Conservation (phyloP, 2,797 vertebrate species). For the Ptychobarbus kaznakovi region DNA sequence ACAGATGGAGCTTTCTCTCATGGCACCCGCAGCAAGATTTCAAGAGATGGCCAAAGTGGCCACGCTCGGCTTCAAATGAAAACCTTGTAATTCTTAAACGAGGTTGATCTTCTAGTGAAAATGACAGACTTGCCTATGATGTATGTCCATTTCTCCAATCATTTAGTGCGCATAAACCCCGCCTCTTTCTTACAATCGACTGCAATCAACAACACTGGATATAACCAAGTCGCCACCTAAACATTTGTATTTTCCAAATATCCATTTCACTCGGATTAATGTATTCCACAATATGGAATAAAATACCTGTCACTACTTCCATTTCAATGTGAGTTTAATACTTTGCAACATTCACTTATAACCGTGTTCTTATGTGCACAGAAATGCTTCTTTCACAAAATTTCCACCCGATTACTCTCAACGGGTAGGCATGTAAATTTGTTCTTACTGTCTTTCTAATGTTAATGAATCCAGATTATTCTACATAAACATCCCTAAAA, state of each 20-base stretch:
- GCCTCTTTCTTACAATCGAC: not conserved
- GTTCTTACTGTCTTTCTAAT: not conserved
- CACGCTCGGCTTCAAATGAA: not conserved
- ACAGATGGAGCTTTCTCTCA: not conserved
- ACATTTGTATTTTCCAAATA: not conserved
- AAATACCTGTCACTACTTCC: not conserved
- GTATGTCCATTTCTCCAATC: not conserved
- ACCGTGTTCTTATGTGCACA: not conserved
- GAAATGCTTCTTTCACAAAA: not conserved
- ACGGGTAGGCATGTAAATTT: not conserved
- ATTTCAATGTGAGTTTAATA: conserved; percentile 13
- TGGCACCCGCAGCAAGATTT: not conserved
- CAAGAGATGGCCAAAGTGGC: not conserved
- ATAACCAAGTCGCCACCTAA: not conserved
- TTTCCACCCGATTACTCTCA: not conserved
- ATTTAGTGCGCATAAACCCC: not conserved
- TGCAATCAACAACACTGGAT: not conserved
- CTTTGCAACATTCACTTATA: conserved; percentile 6
- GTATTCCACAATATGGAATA: not conserved
- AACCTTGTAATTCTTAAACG: not conserved
- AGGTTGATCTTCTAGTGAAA: not conserved
- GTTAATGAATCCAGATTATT: conserved; percentile 1
- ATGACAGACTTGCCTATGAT: not conserved
- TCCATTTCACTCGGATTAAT: not conserved
- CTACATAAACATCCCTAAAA: not conserved